Evolutionary conservation across 1,140 invertebrate species (phyloP).

Genomic region (Berghia stephanieae): DNA sequence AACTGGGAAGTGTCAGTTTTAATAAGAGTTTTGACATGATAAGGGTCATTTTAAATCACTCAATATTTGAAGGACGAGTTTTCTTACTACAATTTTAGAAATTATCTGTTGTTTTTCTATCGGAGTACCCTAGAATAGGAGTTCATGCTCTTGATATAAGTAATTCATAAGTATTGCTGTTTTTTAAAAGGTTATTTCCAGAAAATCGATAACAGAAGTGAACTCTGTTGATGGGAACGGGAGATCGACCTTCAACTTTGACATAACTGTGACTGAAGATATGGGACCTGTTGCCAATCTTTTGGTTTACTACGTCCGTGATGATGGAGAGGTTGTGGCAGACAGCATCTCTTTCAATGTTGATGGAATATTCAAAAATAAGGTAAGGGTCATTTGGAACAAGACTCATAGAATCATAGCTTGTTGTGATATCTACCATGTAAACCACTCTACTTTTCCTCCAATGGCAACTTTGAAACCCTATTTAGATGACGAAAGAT

Average conservation of each 20-base stretch:
- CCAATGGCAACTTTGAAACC: constrained; percentile 37
- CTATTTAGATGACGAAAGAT: constrained; percentile 36
- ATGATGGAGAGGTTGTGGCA: constrained; percentile 34
- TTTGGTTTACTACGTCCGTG: constrained; percentile 33
- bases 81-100: too few relatives aligned
- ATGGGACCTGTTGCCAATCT: constrained; percentile 35
- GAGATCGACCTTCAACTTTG: constrained; percentile 26
- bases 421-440: constrained; percentile 27
- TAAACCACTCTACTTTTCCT: constrained; percentile 30
- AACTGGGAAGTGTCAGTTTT: too few relatives aligned
- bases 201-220: constrained; percentile 29
- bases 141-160: too few relatives aligned
- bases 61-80: too few relatives aligned
- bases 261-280: constrained; percentile 28
- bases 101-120: too few relatives aligned
- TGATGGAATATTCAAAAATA: constrained; percentile 35
- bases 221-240: constrained; percentile 26
- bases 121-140: too few relatives aligned
- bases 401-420: background rate
- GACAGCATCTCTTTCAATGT: constrained; percentile 39
- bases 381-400: constrained; percentile 23
- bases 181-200: constrained; percentile 52
- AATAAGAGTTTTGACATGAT: too few relatives aligned
- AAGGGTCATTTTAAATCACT: too few relatives aligned
- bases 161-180: too few relatives aligned